Conservation (phyloP, 2,888 invertebrate species). For the Spodoptera picta region DNA sequence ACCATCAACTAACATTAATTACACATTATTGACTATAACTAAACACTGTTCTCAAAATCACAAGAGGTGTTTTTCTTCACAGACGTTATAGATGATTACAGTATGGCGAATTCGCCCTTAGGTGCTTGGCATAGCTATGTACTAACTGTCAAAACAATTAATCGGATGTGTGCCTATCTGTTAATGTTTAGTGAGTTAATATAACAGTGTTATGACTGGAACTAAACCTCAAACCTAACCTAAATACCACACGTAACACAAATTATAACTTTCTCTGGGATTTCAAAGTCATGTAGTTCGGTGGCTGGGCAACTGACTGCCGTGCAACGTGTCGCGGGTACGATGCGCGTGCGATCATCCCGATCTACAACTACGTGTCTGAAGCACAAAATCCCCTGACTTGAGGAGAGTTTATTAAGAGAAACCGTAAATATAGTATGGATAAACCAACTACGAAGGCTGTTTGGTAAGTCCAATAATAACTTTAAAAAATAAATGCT, state of each 20-base stretch:
- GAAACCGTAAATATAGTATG: slow-evolving; percentile 88
- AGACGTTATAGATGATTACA: no score
- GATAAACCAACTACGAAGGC: slow-evolving; percentile 89
- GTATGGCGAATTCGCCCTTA: no score
- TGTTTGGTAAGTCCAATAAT: slow-evolving; percentile 89
- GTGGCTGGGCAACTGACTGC: no score
- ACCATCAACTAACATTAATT: no score
- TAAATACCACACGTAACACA: slow-evolving; percentile 5
- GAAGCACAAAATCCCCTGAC: slow-evolving; percentile 94
- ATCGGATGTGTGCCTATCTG: no score
- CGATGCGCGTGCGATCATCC: slow-evolving; percentile 64
- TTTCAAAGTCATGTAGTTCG: no score
- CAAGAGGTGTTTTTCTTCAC: no score
- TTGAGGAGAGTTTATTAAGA: slow-evolving; percentile 91
- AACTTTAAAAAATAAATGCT: no score
- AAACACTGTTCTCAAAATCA: no score
- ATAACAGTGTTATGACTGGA: slow-evolving; percentile 1
- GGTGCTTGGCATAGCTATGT: not conserved
- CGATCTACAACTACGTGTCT: slow-evolving; percentile 96
- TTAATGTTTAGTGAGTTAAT: no score
- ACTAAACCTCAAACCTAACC: slow-evolving; percentile 21
- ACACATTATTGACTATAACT: no score
- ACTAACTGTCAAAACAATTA: slow-evolving; percentile 33
- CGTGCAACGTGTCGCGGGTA: no score
- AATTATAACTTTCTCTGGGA: not conserved